Conservation (phyloP, 2,113 vertebrate species). For the Oceanites oceanicus region DNA sequence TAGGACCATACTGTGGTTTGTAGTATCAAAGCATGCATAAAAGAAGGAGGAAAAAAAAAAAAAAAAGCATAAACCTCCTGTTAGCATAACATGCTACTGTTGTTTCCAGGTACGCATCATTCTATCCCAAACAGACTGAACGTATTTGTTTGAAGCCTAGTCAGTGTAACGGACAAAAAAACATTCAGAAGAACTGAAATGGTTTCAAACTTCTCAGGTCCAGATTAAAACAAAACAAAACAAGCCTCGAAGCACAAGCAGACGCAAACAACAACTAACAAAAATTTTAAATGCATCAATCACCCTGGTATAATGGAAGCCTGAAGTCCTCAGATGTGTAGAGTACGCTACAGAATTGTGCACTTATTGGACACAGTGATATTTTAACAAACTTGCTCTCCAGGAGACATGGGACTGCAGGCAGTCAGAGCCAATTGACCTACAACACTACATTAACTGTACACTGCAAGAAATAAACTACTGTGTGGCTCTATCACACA, state of each 20-base stretch:
- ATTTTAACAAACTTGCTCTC: neutral
- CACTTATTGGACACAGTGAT: neutral
- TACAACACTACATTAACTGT: fast-evolving
- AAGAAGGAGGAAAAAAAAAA: neutral
- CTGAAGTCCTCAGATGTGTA: neutral
- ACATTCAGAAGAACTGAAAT: neutral
- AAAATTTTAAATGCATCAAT: neutral
- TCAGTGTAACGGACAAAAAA: neutral
- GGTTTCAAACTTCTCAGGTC: neutral
- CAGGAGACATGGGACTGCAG: neutral
- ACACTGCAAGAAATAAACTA: neutral
- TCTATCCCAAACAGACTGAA: neutral
- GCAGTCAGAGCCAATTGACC: neutral
- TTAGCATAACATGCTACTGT: neutral
- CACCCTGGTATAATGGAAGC: neutral
- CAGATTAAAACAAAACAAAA: neutral
- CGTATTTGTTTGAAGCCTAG: neutral
- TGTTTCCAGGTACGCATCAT: neutral
- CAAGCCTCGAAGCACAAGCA: neutral
- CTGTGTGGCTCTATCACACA: neutral
- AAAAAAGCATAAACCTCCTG: neutral
- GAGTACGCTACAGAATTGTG: neutral
- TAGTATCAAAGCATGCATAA: neutral
- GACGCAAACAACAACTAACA: neutral
- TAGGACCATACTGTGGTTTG: neutral